Evolutionary conservation across 2,888 invertebrate species (phyloP), one percentile per base, ranked within the genome.

Genomic region (Antheraea assamensis): DNA sequence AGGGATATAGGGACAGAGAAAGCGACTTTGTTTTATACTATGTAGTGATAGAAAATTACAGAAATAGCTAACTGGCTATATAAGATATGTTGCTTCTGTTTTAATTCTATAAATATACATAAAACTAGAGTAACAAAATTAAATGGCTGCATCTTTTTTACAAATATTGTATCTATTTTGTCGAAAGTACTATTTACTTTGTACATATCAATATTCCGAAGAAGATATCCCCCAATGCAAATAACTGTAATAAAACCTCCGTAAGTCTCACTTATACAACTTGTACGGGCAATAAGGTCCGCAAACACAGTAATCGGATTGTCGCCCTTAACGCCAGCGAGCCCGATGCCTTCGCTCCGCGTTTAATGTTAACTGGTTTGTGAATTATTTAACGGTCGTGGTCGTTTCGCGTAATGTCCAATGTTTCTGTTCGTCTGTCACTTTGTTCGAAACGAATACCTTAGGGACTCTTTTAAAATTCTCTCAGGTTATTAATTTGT

Each of bases 231-330:
- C 78, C 73, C 61, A 75, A 80, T 82, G 77, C 78, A 80, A 81
- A 83, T 79, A 75, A 74, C 75, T 72, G 73, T 81, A 77, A 75
- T 83, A 84, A 83, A 81, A 76, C 78, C 79, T 74, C 73, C 71
- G 73, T 77, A 78, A 82, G 83, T 76, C 78, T 72, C 75, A 61
- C 78, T 78, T 73, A 76, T 75, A 76, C 81, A 79, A 79, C 79
- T 77, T 75, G 73, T 52, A 55, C 78, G 74, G 75, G 77, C 75
- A 76, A 78, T 81, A 81, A 76, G 81, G 78, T 81, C 79, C 80
- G 78, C 83, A 84, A 87, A 87, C 86, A 85, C 78, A 80, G 82
- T 87, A 85, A 87, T 86, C 85, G 83, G 87, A 86, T 87, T 85
- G 82, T 80, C 79, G 75, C 81, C 82, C 61, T 64, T 64, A 30